Evolutionary conservation across 37 sponge, comb jelly and placozoan species (phyloP).

Genomic region (Oopsacas minuta): DNA sequence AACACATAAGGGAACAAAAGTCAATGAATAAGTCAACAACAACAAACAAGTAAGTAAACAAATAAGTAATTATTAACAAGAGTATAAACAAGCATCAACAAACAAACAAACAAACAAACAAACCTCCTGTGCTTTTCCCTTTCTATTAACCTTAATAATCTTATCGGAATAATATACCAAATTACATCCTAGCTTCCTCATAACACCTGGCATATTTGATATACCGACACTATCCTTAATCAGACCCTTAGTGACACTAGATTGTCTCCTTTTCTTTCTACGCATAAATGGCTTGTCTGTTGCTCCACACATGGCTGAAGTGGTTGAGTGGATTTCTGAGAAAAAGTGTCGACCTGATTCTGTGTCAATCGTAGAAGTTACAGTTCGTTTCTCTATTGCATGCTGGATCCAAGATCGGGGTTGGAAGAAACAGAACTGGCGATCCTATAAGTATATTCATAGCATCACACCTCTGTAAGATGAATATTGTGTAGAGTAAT

Average conservation of each 20-base stretch:
- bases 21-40: too few relatives aligned
- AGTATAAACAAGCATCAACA: too few relatives aligned
- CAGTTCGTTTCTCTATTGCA: background rate
- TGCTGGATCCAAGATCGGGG: background rate
- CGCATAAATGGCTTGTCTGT: background rate
- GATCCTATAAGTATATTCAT: background rate
- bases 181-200: slow-evolving; percentile 5
- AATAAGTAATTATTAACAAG: too few relatives aligned
- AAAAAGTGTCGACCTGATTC: background rate
- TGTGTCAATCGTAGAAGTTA: background rate
- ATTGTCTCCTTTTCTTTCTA: background rate
- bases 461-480: background rate
- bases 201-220: background rate
- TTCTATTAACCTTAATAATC: background rate
- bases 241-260: background rate
- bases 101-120: background rate
- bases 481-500: too few relatives aligned
- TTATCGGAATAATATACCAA: slow-evolving; percentile 2
- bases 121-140: slow-evolving; percentile 16
- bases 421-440: slow-evolving; percentile 9
- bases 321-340: slow-evolving; percentile 13
- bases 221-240: background rate
- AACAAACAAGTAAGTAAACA: background rate
- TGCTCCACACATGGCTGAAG: slow-evolving; percentile 5
- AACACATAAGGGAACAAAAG: background rate